Percentiles rank a stretch among this genome's conserved stretches.
These are phyloP conservation scores for Drosophila melanogaster DNA, from an alignment of 1,140 invertebrate genomes.

Conservation along the genomic window DNA sequence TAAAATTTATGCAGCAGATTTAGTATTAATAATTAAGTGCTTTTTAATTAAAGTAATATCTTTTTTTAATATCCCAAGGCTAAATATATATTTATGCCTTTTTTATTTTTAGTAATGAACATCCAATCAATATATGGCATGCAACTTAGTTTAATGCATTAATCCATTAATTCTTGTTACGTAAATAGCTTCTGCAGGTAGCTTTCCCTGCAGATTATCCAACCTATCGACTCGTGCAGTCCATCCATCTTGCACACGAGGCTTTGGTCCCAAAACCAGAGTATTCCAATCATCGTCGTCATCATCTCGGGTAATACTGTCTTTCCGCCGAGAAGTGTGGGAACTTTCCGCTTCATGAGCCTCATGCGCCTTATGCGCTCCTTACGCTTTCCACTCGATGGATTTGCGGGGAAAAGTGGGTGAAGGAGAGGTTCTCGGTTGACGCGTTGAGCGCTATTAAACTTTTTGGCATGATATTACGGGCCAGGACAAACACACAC, in stretches of 20 bases:
- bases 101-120: too few species aligned
- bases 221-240: slow-evolving; percentile 8
- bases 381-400: slow-evolving; percentile 79
- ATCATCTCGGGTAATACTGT: slow-evolving; percentile 38
- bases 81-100: too few species aligned
- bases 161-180: background rate
- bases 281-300: slow-evolving; percentile 42
- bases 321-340: slow-evolving; percentile 7
- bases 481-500: slow-evolving; percentile 16
- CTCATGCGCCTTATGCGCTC: slow-evolving; percentile 50
- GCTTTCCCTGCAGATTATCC: slow-evolving; percentile 12
- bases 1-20: too few species aligned
- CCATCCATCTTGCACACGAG: slow-evolving; percentile 34
- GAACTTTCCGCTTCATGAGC: slow-evolving; percentile 70
- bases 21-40: too few species aligned
- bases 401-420: slow-evolving; percentile 4
- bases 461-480: slow-evolving; percentile 78
- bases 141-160: too few species aligned
- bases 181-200: too few species aligned
- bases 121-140: too few species aligned
- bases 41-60: too few species aligned
- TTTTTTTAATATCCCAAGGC: too few species aligned
- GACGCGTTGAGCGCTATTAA: slow-evolving; percentile 78
- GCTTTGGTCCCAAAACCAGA: slow-evolving; percentile 4
- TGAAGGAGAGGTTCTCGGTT: background rate